Conservation (phyloP, 35 echinoderm and acorn worm species). For the Ptychodera flava region DNA sequence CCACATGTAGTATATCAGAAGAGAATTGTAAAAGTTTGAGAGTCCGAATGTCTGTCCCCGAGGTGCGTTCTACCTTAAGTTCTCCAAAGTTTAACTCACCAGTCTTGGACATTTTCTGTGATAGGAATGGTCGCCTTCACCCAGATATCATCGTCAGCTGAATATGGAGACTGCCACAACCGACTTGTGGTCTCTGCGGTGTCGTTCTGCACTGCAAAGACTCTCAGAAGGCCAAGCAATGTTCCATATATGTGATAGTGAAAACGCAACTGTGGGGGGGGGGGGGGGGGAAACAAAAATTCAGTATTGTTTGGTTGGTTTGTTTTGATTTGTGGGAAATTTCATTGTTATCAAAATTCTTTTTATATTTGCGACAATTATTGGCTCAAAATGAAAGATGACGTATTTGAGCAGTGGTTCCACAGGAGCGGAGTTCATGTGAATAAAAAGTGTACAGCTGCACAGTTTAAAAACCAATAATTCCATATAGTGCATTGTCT, state of each 20-base stretch:
- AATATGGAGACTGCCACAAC: conserved; percentile 29
- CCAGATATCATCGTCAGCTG: conserved; percentile 4
- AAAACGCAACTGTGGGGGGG: conserved; percentile 48
- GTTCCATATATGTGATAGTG: conserved; percentile 50
- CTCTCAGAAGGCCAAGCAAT: conserved; percentile 1
- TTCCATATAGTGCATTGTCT: too few relatives aligned
- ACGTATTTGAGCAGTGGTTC: neutral
- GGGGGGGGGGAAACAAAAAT: conserved; percentile 4
- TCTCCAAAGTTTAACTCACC: too few relatives aligned
- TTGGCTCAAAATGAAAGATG: neutral
- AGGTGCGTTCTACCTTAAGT: too few relatives aligned
- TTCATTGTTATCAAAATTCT: neutral
- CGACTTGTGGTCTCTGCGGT: neutral
- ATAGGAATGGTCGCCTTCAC: neutral
- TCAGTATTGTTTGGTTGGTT: neutral
- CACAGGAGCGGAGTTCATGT: neutral
- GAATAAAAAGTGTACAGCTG: neutral
- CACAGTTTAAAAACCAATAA: too few relatives aligned
- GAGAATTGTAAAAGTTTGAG: too few relatives aligned
- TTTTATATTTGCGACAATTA: neutral
- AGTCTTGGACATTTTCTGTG: conserved; percentile 14
- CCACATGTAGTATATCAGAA: too few relatives aligned
- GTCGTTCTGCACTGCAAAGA: conserved; percentile 29
- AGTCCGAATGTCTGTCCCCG: too few relatives aligned
- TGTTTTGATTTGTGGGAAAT: neutral